Evolutionary conservation across 2,797 vertebrate genomes (phyloP), one percentile per base, ranked within the genome.

Genomic region (Hydrocynus forskahlii): DNA sequence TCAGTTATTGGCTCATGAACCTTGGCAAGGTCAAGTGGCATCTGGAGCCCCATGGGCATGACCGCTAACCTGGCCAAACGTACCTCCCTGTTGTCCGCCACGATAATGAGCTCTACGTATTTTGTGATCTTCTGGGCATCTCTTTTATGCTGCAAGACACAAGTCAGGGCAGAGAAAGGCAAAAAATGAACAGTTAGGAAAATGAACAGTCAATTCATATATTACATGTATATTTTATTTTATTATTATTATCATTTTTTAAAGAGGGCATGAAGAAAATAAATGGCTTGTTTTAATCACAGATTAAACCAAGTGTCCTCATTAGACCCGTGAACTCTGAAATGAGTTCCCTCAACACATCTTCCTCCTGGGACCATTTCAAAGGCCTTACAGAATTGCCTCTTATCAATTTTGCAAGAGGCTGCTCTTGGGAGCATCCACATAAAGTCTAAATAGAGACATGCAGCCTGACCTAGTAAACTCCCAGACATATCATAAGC

Each of bases 61-160:
- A 71, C 25, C 1, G 35, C 14, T 52, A 76, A 66, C 43, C 75
- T 73, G 69, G 67, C 38, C 63, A 67, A 78, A 79, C 75, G 0
- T 94, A 99, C 98, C 97, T 99, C 97, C 76, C 97, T 93, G 92
- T 99, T 99, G 90, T 99, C 98, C 2, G 98, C 98, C 60, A 99
- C 97, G 7, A 99, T 98, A 89, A 99, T 96, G 75, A 99, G 96
- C 91, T 99, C 98, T 90, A 99, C 97, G 0, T 99, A 99, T 90
- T 99, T 99, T 4, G 95, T 98, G 0, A 92, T 97, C 83, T 94
- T 95, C 92, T 96, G 94, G 67, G 94, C 92, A 59, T 98, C 95
- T 84, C 98, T 95, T 89, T 97, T 99, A 88, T 91, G 90, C 98
- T 99, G 96, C 23, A 62, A 78, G 21, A 69, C 16, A 62, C 4